A percentile compares a stretch with the other conserved stretches of the same genome.
These are phyloP conservation scores for Scylla paramamosain DNA, from an alignment of 1,140 invertebrate genomes.

Conservation along the genomic window DNA sequence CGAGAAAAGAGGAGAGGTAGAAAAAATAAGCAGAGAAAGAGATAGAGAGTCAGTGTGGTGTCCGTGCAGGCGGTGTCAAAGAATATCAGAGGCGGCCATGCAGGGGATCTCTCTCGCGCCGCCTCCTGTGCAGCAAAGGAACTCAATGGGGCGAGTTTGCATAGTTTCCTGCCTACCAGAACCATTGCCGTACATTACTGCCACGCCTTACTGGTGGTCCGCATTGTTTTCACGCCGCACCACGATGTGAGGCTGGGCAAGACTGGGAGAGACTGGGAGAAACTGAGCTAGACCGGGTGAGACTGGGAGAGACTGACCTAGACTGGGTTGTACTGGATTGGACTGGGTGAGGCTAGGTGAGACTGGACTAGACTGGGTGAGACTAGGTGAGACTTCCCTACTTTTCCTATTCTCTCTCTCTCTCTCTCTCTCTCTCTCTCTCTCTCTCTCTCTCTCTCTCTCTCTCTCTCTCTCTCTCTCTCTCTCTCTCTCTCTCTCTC, in stretches of 20 bases:
- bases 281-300: too few relatives aligned
- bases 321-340: too few relatives aligned
- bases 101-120: not conserved
- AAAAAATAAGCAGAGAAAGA: too few relatives aligned
- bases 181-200: not conserved
- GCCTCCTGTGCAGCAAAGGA: not conserved
- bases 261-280: not conserved
- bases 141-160: not conserved
- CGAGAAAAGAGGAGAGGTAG: too few relatives aligned
- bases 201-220: not conserved
- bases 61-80: not conserved
- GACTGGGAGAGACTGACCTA: too few relatives aligned
- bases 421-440: constrained; percentile 29
- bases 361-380: too few relatives aligned
- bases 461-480: constrained; percentile 43
- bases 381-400: not conserved
- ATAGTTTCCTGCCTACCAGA: not conserved
- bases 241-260: not conserved
- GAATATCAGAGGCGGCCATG: not conserved
- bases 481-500: constrained; percentile 25
- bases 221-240: not conserved
- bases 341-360: too few relatives aligned
- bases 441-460: constrained; percentile 32
- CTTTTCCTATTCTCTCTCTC: not conserved
- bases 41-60: too few relatives aligned